Conservation (phyloP, 35 echinoderm and acorn worm species). For the Heliocidaris erythrogramma region DNA sequence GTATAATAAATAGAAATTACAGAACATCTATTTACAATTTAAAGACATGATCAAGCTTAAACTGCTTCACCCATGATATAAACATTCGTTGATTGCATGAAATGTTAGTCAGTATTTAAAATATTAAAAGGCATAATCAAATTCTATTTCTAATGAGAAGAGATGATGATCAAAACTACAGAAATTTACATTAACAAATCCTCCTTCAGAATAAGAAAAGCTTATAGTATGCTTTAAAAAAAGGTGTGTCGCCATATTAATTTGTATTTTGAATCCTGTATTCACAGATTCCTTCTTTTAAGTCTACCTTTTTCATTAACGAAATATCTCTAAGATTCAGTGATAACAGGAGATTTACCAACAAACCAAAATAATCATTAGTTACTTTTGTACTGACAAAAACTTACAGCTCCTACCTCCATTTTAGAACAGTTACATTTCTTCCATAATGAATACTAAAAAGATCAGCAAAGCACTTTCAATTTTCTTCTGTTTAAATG, state of each 20-base stretch:
- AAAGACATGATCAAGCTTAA: background rate
- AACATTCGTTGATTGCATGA: background rate
- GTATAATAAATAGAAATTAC: constrained; percentile 6
- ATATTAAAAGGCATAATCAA: background rate
- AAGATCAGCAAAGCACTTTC: too few relatives aligned
- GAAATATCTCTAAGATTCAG: background rate
- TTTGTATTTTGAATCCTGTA: background rate
- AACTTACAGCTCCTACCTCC: background rate
- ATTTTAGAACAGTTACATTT: background rate
- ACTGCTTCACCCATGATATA: background rate
- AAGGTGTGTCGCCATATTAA: background rate
- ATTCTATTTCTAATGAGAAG: background rate
- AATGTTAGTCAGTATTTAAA: background rate
- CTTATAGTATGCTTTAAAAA: background rate
- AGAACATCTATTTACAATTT: background rate
- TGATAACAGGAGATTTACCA: background rate
- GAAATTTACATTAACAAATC: background rate
- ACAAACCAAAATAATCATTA: background rate
- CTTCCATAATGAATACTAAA: background rate
- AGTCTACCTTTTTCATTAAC: background rate
- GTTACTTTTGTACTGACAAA: background rate
- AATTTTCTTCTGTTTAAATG: background rate
- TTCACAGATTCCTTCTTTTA: background rate
- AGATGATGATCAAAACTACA: background rate
- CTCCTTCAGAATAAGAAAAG: background rate